phyloP scores from a whole-genome alignment of 2,113 vertebrate genomes.

The Malurus cyaneus region DNA sequence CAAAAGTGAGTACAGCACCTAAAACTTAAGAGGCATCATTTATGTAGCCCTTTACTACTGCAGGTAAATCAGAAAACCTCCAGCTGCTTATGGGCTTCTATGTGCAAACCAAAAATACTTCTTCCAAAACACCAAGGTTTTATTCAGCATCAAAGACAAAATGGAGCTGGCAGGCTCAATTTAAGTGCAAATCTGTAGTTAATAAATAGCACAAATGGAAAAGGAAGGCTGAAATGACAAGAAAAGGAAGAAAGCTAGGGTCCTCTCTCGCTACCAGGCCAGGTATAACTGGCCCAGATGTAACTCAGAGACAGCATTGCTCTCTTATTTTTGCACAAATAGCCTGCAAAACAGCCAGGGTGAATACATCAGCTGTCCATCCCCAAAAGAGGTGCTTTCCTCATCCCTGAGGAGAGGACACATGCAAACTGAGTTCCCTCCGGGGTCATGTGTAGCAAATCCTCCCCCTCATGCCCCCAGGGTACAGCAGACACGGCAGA shows the following conservation, averaged over 20 bases:
- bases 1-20: neutral
- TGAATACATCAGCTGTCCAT: neutral
- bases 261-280: neutral
- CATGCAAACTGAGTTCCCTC: neutral
- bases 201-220: neutral
- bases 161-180: neutral
- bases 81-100: neutral
- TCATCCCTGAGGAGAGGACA: neutral
- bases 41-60: neutral
- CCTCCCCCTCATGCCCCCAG: too few relatives aligned
- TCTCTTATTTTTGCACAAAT: neutral
- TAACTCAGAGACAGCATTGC: neutral
- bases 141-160: neutral
- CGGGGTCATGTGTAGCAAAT: rapidly evolving
- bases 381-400: neutral
- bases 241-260: neutral
- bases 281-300: too few relatives aligned
- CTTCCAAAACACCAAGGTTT: neutral
- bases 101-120: neutral
- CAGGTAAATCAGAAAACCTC: neutral
- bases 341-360: neutral
- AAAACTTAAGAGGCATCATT: rapidly evolving
- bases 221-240: neutral
- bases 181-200: neutral
- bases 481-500: neutral